These are phyloP conservation scores for Dromas ardeola DNA, from an alignment of 2,113 vertebrate species.

Conservation along the genomic window DNA sequence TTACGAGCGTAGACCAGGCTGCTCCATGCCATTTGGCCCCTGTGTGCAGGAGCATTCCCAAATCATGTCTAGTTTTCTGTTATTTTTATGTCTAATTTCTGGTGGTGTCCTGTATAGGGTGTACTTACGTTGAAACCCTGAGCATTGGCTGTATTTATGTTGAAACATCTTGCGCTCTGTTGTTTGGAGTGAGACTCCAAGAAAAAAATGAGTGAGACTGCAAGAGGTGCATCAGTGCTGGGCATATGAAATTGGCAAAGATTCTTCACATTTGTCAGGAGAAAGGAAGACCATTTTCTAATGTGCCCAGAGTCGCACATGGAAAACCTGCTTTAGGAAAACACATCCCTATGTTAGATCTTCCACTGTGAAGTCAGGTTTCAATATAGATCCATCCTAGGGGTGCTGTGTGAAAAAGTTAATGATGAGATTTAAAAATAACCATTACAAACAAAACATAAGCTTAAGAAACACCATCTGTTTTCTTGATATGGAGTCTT, in stretches of 20 bases:
- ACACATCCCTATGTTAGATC: neutral
- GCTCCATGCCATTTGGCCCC: neutral
- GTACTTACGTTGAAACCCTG: no score
- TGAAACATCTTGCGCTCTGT: fast-evolving
- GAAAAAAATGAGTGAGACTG: neutral
- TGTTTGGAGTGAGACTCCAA: neutral
- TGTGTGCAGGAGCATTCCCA: neutral
- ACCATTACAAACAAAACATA: neutral
- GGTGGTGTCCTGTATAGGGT: neutral
- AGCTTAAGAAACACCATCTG: neutral
- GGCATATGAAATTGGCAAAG: neutral
- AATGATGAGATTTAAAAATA: neutral
- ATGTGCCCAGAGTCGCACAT: neutral
- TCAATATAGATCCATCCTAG: neutral
- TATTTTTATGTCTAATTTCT: neutral
- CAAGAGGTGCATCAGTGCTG: neutral
- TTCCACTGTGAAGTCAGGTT: neutral
- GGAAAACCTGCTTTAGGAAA: neutral
- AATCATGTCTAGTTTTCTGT: neutral
- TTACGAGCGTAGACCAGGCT: fast-evolving
- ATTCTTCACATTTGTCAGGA: neutral
- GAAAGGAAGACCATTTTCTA: neutral
- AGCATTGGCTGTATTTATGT: neutral
- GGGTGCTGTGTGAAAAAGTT: neutral
- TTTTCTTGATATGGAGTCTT: neutral